A percentile compares a stretch with the other conserved stretches of the same genome.
Evolutionary conservation across 1,140 invertebrate genomes (phyloP).

Genomic region (Aphelenchoides fujianensis): DNA sequence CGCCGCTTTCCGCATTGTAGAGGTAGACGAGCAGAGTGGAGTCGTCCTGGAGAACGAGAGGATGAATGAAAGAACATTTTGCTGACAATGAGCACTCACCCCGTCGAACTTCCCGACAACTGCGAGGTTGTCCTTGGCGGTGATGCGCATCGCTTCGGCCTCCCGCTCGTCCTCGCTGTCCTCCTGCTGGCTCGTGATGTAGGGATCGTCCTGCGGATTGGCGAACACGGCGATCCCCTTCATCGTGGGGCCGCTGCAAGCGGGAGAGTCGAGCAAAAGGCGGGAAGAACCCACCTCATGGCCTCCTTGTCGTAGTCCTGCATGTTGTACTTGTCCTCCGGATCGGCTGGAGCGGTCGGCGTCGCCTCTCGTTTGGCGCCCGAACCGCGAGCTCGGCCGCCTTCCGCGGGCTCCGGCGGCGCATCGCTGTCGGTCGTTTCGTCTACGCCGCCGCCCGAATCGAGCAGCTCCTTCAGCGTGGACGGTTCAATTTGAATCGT

Average conservation of each 20-base stretch:
- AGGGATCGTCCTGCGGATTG: conserved; percentile 31
- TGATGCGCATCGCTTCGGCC: conserved; percentile 35
- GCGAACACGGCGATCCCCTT: conserved; percentile 41
- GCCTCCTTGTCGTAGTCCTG: conserved; percentile 36
- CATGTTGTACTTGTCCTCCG: conserved; percentile 32
- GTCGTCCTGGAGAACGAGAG: conserved; percentile 28
- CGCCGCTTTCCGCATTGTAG: conserved; percentile 81
- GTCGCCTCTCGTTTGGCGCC: background rate
- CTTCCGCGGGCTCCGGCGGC: background rate
- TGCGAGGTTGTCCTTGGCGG: conserved; percentile 33
- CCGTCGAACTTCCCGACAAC: conserved; percentile 34
- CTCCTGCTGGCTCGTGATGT: conserved; percentile 33
- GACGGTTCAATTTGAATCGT: background rate
- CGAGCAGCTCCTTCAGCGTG: conserved; percentile 11
- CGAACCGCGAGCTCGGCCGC: background rate
- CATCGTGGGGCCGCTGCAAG: conserved; percentile 28
- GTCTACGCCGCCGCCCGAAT: conserved; percentile 4
- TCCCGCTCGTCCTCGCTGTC: conserved; percentile 42
- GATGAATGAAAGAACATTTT: conserved; percentile 7
- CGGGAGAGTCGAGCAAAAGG: background rate
- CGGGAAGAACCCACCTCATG: conserved; percentile 3
- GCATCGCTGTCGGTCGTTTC: background rate
- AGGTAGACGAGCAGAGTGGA: conserved; percentile 68
- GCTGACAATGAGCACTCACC: conserved; percentile 7
- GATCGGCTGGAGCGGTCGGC: background rate